Evolutionary conservation across 2,888 invertebrate species (phyloP).

Genomic region (Parnassius smintheus): DNA sequence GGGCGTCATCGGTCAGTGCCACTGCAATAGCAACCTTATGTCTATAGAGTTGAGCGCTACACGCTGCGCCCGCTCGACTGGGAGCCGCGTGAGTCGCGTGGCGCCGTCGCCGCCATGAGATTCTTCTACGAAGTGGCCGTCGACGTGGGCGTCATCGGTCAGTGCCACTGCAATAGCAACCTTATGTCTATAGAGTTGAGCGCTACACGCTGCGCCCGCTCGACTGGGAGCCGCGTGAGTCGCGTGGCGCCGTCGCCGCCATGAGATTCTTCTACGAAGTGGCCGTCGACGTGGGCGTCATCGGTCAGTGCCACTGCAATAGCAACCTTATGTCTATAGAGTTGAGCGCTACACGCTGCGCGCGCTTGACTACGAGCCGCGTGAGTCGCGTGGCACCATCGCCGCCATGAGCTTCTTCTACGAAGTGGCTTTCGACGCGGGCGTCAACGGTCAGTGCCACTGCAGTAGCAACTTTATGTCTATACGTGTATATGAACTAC

Average conservation of each 20-base stretch:
- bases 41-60: constrained; percentile 36
- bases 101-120: constrained; percentile 86
- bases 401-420: constrained; percentile 72
- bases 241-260: constrained; percentile 93
- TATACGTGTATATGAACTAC: constrained; percentile 82
- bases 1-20: constrained; percentile 84
- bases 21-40: background rate
- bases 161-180: constrained; percentile 26
- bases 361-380: constrained; percentile 79
- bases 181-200: too few relatives aligned
- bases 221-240: constrained; percentile 80
- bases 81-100: constrained; percentile 86
- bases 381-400: constrained; percentile 93
- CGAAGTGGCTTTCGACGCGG: constrained; percentile 90
- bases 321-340: too few relatives aligned
- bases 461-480: constrained; percentile 68
- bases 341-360: constrained; percentile 52
- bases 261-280: constrained; percentile 84
- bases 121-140: constrained; percentile 90
- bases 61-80: constrained; percentile 73
- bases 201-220: constrained; percentile 64
- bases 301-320: constrained; percentile 68
- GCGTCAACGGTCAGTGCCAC: background rate
- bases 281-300: constrained; percentile 89
- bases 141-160: constrained; percentile 88